phyloP scores from a whole-genome alignment of 2,888 invertebrate genomes.

The Formica aserva region DNA sequence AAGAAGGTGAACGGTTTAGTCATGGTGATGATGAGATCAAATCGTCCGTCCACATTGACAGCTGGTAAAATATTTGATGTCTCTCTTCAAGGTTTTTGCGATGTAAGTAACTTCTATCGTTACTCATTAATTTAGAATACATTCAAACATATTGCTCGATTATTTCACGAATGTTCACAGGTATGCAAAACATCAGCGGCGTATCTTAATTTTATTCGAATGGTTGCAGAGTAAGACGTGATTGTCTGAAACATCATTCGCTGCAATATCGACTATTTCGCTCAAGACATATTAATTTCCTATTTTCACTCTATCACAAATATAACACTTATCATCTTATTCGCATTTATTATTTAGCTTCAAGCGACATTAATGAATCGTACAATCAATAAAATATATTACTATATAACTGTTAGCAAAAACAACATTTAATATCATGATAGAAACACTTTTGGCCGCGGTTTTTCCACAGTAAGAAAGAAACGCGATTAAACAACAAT shows the following conservation, averaged over 20 bases:
- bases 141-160: neutral
- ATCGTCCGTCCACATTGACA: constrained; percentile 77
- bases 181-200: constrained; percentile 80
- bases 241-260: neutral
- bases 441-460: neutral
- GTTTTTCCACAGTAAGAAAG: neutral
- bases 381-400: neutral
- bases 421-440: constrained; percentile 12
- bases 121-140: neutral
- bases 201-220: constrained; percentile 79
- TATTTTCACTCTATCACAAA: constrained; percentile 13
- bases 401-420: neutral
- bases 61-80: constrained; percentile 81
- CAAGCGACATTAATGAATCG: neutral
- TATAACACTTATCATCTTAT: constrained; percentile 21
- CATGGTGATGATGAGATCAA: constrained; percentile 76
- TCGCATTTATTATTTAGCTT: constrained; percentile 3
- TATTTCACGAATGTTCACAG: constrained; percentile 60
- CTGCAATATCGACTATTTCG: constrained; percentile 11
- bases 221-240: constrained; percentile 66
- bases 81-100: constrained; percentile 79
- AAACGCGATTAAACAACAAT: neutral
- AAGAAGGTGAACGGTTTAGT: constrained; percentile 69
- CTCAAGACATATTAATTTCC: constrained; percentile 23
- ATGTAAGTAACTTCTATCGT: constrained; percentile 64